A percentile compares a stretch with the other conserved stretches of the same genome.
Conservation (phyloP, 2,113 vertebrate genomes). For the Bungarus multicinctus region DNA sequence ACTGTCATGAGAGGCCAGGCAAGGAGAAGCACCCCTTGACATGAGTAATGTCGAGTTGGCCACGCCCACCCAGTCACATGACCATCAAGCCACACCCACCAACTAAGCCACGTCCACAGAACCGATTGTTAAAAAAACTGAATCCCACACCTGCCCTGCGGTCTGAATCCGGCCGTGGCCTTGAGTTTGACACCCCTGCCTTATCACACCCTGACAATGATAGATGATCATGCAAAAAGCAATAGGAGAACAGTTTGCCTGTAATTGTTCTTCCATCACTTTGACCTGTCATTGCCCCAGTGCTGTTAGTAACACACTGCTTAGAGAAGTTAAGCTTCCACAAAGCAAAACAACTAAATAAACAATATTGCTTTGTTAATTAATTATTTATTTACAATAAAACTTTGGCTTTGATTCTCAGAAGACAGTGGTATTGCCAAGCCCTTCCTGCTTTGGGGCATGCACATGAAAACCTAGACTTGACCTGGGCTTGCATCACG, state of each 20-base stretch:
- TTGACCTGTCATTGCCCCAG: not conserved
- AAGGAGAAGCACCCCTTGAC: too few species aligned
- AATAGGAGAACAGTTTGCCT: not conserved
- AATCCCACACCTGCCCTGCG: too few species aligned
- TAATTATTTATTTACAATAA: not conserved
- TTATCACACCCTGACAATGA: not conserved
- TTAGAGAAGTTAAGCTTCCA: not conserved
- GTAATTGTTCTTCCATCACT: not conserved
- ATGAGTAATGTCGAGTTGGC: too few species aligned
- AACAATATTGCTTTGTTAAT: not conserved
- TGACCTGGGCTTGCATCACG: not conserved
- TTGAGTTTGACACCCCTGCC: not conserved
- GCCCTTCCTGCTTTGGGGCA: not conserved
- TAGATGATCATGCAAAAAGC: not conserved
- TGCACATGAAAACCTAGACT: not conserved
- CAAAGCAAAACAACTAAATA: not conserved
- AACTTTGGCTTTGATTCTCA: not conserved
- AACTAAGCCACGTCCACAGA: too few species aligned
- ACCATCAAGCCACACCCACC: too few species aligned
- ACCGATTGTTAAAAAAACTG: too few species aligned
- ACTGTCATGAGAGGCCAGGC: too few species aligned
- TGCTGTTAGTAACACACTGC: not conserved
- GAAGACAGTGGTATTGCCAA: not conserved
- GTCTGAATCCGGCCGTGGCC: too few species aligned
- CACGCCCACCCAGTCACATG: too few species aligned